phyloP scores from a whole-genome alignment of 1,140 invertebrate genomes.

The Habropoda laboriosa region DNA sequence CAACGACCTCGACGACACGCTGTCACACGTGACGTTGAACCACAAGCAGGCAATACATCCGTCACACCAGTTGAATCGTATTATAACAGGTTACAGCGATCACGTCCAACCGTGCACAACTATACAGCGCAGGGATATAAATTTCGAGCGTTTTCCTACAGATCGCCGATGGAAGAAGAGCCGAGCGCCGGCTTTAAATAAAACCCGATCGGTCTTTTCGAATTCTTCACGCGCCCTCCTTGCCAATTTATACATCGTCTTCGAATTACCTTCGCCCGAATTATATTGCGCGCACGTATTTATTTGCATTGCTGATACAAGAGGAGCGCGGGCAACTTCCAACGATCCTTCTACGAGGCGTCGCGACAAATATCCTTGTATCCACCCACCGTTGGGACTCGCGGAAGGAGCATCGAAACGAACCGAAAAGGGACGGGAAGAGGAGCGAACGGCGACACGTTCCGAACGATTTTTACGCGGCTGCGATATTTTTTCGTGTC shows the following conservation, averaged over 20 bases:
- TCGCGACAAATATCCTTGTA: slow-evolving; percentile 32
- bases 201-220: slow-evolving; percentile 17
- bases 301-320: slow-evolving; percentile 53
- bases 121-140: background rate
- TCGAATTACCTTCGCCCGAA: slow-evolving; percentile 43
- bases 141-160: background rate
- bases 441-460: background rate
- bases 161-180: no score
- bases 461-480: slow-evolving; percentile 4
- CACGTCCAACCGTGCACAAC: background rate
- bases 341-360: background rate
- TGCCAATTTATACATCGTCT: slow-evolving; percentile 45
- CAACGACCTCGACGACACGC: background rate
- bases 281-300: slow-evolving; percentile 57
- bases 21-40: background rate
- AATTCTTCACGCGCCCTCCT: slow-evolving; percentile 38
- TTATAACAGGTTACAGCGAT: background rate
- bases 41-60: background rate
- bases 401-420: no score
- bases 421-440: no score
- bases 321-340: background rate
- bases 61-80: background rate
- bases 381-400: no score
- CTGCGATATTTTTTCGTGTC: slow-evolving; percentile 2
- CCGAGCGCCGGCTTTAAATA: slow-evolving; percentile 2